phyloP scores from a whole-genome alignment of 2,888 invertebrate species.

The Trachelus troglodyta region DNA sequence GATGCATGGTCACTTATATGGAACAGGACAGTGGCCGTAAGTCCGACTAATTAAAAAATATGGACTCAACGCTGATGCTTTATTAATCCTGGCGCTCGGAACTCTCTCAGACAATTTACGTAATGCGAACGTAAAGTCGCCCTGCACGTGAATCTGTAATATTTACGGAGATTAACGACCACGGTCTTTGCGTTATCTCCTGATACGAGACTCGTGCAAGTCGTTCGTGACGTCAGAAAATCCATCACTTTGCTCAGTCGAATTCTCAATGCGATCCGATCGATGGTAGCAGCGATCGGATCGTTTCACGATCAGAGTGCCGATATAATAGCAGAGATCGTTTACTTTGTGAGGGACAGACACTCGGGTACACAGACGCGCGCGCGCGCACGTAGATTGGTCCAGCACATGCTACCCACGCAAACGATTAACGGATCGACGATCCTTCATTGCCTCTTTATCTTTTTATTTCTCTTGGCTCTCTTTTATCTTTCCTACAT shows the following conservation, averaged over 20 bases:
- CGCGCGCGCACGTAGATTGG: too few relatives aligned
- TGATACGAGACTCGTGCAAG: not conserved
- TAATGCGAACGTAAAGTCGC: not conserved
- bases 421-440: constrained; percentile 16
- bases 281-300: constrained; percentile 1
- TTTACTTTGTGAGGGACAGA: not conserved
- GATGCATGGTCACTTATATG: constrained; percentile 9
- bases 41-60: constrained; percentile 45
- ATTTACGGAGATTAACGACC: not conserved
- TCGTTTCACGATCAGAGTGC: not conserved
- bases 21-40: constrained; percentile 30
- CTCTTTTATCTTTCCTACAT: not conserved
- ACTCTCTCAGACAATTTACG: not conserved
- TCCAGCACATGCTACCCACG: constrained; percentile 21
- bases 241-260: not conserved
- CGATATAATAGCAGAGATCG: not conserved
- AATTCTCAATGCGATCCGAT: not conserved
- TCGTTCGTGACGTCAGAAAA: not conserved
- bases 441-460: not conserved
- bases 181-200: not conserved
- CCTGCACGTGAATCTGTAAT: not conserved
- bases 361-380: not conserved
- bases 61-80: constrained; percentile 26
- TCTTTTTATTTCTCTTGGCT: not conserved
- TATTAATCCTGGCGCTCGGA: constrained; percentile 12